Base-by-base conservation (phyloP, 2,888 invertebrate species). In the Hirtodrosophila histrioides region DNA sequence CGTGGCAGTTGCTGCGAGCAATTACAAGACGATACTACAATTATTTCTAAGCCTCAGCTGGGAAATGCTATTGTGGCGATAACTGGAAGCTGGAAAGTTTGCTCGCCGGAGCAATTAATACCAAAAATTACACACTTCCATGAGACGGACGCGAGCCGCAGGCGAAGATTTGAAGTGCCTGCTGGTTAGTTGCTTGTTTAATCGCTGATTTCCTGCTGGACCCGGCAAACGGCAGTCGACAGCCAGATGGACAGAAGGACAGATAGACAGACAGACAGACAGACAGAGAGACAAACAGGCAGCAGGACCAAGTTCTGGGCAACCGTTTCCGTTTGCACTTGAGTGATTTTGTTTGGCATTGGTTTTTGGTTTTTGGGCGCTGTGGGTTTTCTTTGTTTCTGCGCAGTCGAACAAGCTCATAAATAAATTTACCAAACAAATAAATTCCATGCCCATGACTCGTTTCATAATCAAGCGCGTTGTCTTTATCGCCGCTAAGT, bases 181-280 rank as follows among this genome's bases (percentile, higher is more conserved):
- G 62, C 61, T 82, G 81, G 82, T 85, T 87, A 76, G 77, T 87
- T 78, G 80, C 63, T 69, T 82, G 83, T 63, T 86, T 85, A 86
- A 86, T 88, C 81, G 88, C 81, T 86, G 88, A 86, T 86, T 86
- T 86, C 85, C 85, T 84, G 88, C 74, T 62, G 66, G 63, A 69
- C 65, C 44, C 60, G 53, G 46, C 43, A 53, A 62, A 60, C 29
- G 27, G 12, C 17, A 64, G 12, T 17, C 36, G 35, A 12, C 45
- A 24, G 11, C 36, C 17, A 29, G 45, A 12, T 3, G 6, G 24
- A 23, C 7, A 9, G 23, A 12, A 1, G 6, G 12, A 12, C n/a
- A 8, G 43, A 35, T 4, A n/a, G 36, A 6, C 29, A 4, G 43
- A 23, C 17, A n/a, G n/a, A 45, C 43, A 6, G 46, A 23, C 37